Percentiles rank a stretch among this genome's conserved stretches.
phyloP scores from a whole-genome alignment of 1,140 invertebrate genomes.

The Andrena cerasifolii region DNA sequence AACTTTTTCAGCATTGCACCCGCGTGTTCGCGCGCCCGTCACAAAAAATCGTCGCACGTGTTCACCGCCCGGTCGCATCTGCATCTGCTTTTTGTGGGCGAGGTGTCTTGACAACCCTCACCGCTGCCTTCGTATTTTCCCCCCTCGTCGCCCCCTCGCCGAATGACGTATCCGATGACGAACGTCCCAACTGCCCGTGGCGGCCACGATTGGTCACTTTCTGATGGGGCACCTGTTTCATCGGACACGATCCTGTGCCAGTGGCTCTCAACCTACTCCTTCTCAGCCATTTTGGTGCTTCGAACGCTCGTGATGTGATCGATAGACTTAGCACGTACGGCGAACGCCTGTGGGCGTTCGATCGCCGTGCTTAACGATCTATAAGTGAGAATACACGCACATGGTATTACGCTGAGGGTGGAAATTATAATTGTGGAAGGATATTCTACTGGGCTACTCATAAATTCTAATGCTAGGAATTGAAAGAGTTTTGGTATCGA shows the following conservation, averaged over 20 bases:
- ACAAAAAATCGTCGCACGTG: slow-evolving; percentile 72
- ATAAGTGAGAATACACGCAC: too few relatives aligned
- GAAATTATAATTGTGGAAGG: too few relatives aligned
- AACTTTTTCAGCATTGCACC: slow-evolving; percentile 67
- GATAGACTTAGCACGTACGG: too few relatives aligned
- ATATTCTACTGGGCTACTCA: too few relatives aligned
- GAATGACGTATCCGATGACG: background rate
- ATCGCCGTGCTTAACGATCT: too few relatives aligned
- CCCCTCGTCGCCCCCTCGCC: background rate
- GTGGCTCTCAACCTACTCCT: background rate
- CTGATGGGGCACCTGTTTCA: slow-evolving; percentile 50
- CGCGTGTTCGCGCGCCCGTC: slow-evolving; percentile 46
- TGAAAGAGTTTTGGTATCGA: too few relatives aligned
- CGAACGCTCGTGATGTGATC: too few relatives aligned
- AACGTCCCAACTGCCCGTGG: slow-evolving; percentile 26
- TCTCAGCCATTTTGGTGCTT: background rate
- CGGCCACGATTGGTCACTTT: slow-evolving; percentile 58
- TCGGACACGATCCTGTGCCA: background rate
- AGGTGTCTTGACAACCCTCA: slow-evolving; percentile 57
- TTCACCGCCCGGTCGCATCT: slow-evolving; percentile 69
- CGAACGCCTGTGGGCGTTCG: too few relatives aligned
- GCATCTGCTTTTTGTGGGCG: slow-evolving; percentile 71
- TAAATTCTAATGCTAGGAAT: too few relatives aligned
- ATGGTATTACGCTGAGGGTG: too few relatives aligned
- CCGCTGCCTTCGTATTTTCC: slow-evolving; percentile 33